Conservation (phyloP, 2,888 invertebrate genomes). For the Patella caerulea region DNA sequence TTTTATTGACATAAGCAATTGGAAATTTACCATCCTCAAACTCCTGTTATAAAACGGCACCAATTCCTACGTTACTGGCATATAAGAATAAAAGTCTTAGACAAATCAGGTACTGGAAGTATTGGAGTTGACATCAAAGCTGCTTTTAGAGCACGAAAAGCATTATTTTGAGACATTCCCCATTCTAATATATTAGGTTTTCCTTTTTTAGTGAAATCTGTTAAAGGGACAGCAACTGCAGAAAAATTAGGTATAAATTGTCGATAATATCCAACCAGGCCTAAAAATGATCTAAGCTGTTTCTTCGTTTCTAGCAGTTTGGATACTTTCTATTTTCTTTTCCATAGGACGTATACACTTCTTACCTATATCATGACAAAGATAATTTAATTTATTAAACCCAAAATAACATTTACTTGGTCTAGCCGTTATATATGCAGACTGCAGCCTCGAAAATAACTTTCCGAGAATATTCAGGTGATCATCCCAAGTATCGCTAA, state of each 20-base stretch:
- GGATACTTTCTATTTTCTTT: not conserved
- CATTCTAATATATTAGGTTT: not conserved
- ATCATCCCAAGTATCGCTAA: not conserved
- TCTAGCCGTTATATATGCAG: not conserved
- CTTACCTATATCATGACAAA: too few species aligned
- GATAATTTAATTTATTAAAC: too few species aligned
- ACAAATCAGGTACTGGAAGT: not conserved
- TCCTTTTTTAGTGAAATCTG: not conserved
- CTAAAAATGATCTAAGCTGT: not conserved
- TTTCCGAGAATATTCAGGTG: not conserved
- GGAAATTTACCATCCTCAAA: not conserved
- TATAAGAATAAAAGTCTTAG: not conserved
- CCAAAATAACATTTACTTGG: too few species aligned
- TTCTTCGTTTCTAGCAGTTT: not conserved
- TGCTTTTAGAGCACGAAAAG: not conserved
- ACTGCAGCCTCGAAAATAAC: not conserved
- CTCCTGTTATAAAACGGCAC: not conserved
- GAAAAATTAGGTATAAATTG: not conserved
- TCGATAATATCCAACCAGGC: not conserved
- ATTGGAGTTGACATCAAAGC: not conserved
- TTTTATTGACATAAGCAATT: not conserved
- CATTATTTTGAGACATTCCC: not conserved
- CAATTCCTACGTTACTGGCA: not conserved
- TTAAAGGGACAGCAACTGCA: not conserved
- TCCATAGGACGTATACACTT: too few species aligned